A percentile compares a stretch with the other conserved stretches of the same genome.
phyloP scores from a whole-genome alignment of 2,797 vertebrate species.

The Squalus acanthias region DNA sequence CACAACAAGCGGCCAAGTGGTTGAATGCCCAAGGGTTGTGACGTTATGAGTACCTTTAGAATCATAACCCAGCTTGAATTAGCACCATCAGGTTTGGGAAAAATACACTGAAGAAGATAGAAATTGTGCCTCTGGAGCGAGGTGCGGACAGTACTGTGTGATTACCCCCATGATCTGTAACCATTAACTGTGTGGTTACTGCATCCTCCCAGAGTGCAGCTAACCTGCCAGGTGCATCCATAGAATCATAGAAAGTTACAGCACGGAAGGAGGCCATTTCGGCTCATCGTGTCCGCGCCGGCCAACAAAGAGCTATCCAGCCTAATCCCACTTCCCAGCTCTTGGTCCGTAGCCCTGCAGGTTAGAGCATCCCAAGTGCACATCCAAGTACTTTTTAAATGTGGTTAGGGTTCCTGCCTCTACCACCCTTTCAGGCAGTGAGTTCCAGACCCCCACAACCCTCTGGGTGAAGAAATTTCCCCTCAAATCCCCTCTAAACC shows the following conservation, averaged over 20 bases:
- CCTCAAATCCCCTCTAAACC: too few relatives aligned
- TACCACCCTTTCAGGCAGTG: too few relatives aligned
- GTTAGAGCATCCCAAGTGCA: too few relatives aligned
- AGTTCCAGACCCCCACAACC: too few relatives aligned
- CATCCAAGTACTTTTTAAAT: too few relatives aligned
- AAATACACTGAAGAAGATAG: neutral
- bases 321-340: too few relatives aligned
- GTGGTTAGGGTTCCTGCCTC: too few relatives aligned
- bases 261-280: too few relatives aligned
- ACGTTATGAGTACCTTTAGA: neutral
- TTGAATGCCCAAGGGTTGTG: neutral
- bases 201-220: neutral
- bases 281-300: too few relatives aligned
- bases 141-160: neutral
- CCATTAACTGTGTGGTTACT: neutral
- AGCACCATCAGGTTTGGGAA: neutral
- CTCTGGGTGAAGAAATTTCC: too few relatives aligned
- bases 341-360: too few relatives aligned
- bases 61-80: neutral
- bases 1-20: neutral
- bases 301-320: too few relatives aligned
- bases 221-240: neutral
- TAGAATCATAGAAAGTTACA: neutral
- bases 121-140: neutral
- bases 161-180: conserved; percentile 2